Conservation (phyloP, 2,888 invertebrate species). For the Euclidia mi region DNA sequence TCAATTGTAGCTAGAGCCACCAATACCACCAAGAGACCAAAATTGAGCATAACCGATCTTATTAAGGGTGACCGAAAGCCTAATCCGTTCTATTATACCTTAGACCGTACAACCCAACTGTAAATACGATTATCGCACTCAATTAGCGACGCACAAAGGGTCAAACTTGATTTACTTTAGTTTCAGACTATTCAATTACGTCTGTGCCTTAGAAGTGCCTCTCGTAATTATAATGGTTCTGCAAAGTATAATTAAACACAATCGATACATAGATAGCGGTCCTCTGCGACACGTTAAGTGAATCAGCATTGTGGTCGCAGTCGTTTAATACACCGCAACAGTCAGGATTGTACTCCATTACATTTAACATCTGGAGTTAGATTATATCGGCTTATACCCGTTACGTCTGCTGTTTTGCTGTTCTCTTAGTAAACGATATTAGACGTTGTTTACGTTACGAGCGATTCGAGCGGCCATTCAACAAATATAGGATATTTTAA, state of each 20-base stretch:
- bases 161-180: slow-evolving; percentile 28
- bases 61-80: background rate
- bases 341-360: background rate
- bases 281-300: too few relatives aligned
- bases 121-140: slow-evolving; percentile 36
- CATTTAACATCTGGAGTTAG: background rate
- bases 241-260: background rate
- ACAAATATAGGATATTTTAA: background rate
- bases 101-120: slow-evolving; percentile 4
- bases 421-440: slow-evolving; percentile 1
- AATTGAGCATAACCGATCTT: slow-evolving; percentile 7
- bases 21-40: too few relatives aligned
- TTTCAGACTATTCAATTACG: slow-evolving; percentile 25
- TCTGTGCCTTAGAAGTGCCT: background rate
- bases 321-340: background rate
- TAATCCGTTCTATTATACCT: slow-evolving; percentile 13
- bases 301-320: too few relatives aligned
- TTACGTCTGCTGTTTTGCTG: background rate
- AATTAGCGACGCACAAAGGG: slow-evolving; percentile 38
- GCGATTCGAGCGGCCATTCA: background rate
- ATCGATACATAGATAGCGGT: too few relatives aligned
- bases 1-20: slow-evolving; percentile 17
- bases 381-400: background rate
- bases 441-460: background rate
- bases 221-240: slow-evolving; percentile 12